Base-by-base conservation (phyloP, 92 coral and sea anemone genomes). In the Umimayanthus chanpuru region DNA sequence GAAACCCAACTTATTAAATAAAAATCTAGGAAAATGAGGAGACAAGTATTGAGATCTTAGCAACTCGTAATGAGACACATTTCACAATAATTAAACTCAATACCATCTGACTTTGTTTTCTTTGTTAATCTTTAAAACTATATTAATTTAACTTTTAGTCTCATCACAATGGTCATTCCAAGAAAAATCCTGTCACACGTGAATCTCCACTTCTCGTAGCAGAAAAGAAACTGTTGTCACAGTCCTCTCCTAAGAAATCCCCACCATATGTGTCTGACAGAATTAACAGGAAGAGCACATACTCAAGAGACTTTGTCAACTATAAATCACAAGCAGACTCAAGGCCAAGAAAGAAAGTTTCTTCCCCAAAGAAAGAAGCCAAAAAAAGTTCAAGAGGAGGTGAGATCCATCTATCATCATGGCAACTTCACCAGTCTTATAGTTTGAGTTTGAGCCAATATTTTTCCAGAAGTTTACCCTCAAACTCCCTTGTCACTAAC, bases 271-370 rank as follows among this genome's bases (percentile, higher is more conserved):
- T 95, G 3, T 88, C 98, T 2, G 98, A 95, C 88, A 90, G 98
- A 77, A 91, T 95, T n/a, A 91, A 93, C 16, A 95, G 98, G 73
- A 95, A 89, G 76, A 95, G 98, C 73, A 95, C 98, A 26, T 95
- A 95, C 77, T 90, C 92, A 77, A 89, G 83, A 77, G 98, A 95
- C 85, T 95, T 81, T 83, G 95, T 87, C 6, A 83, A 32, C 41
- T 88, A 90, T 88, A 91, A 92, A 61, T 81, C 86, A 58, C 64
- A 64, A 85, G 77, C 88, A 88, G 72, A 85, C 71, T 14, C 76
- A 38, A 73, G 71, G 53, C 79, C 88, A 85, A 88, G 53, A 53
- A 77, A 91, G 67, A 80, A 88, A 53, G 80, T 73, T 6, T 65
- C 80, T 18, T 86, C 90, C 39, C 88, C 92, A 73, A 74, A 85